These are phyloP conservation scores for Philypnodon macrostomus DNA, from an alignment of 2,797 vertebrate species.

Conservation along the genomic window DNA sequence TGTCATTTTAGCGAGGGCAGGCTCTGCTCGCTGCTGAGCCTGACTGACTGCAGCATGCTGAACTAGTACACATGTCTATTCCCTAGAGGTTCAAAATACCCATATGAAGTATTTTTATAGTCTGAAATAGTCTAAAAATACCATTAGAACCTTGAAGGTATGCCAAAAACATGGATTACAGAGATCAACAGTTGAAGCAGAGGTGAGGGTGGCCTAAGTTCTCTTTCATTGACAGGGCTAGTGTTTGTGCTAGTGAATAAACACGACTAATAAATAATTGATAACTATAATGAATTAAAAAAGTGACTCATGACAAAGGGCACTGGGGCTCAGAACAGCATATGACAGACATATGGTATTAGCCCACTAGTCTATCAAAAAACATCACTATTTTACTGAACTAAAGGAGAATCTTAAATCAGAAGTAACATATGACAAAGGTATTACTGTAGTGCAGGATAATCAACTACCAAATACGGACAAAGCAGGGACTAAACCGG, in stretches of 20 bases:
- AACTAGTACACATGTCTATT: conserved; percentile 39
- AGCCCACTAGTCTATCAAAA: background rate
- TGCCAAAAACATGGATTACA: conserved; percentile 5
- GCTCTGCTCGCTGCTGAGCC: conserved; percentile 56
- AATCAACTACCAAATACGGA: no score
- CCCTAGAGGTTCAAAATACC: conserved; percentile 15
- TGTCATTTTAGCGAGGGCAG: conserved; percentile 41
- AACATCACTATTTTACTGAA: no score
- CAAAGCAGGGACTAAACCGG: no score
- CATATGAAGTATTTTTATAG: background rate
- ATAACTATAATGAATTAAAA: conserved; percentile 9
- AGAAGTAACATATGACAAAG: no score
- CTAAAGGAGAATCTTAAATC: no score
- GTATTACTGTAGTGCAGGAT: no score
- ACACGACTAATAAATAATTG: conserved; percentile 3
- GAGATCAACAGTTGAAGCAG: conserved; percentile 1
- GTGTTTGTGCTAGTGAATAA: conserved; percentile 1
- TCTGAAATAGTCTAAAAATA: conserved; percentile 1
- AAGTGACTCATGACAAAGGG: conserved; percentile 11
- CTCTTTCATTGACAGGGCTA: conserved; percentile 1
- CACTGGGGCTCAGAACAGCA: conserved; percentile 1
- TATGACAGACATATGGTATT: no score
- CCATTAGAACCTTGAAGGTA: background rate
- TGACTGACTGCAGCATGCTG: conserved; percentile 45
- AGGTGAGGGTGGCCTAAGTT: background rate